phyloP scores from a whole-genome alignment of 2,797 vertebrate genomes.

The Eurystomus glaucurus region DNA sequence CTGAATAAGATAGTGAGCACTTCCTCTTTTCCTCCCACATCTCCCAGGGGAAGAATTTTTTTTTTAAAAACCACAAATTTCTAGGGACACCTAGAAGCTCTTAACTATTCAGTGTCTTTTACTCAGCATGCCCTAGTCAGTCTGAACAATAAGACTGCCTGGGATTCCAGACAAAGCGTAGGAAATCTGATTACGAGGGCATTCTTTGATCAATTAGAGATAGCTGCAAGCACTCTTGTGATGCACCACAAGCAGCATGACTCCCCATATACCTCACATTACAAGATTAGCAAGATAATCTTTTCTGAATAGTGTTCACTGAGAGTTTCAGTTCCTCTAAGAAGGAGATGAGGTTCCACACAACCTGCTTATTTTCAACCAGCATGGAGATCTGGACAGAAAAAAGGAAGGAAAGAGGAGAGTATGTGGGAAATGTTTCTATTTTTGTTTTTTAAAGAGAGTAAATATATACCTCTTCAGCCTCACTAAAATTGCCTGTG shows the following conservation, averaged over 20 bases:
- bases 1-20: constrained; percentile 45
- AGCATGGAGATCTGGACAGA: neutral
- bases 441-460: constrained; percentile 4
- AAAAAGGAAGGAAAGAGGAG: neutral
- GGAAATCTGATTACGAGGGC: constrained; percentile 57
- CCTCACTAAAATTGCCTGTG: constrained; percentile 93
- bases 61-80: neutral
- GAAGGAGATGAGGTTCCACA: neutral
- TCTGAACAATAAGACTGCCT: constrained; percentile 9
- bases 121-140: neutral
- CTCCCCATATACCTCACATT: constrained; percentile 22
- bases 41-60: neutral
- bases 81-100: constrained; percentile 31
- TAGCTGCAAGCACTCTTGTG: constrained; percentile 35
- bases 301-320: constrained; percentile 28
- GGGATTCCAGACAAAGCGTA: neutral
- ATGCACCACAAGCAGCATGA: constrained; percentile 19
- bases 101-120: constrained; percentile 34
- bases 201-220: constrained; percentile 65
- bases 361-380: constrained; percentile 33
- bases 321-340: constrained; percentile 29
- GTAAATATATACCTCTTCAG: constrained; percentile 89
- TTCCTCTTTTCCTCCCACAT: constrained; percentile 52
- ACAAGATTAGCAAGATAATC: constrained; percentile 53
- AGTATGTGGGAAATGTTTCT: neutral